phyloP scores from a whole-genome alignment of 2,113 vertebrate genomes.

The Oenanthe melanoleuca region DNA sequence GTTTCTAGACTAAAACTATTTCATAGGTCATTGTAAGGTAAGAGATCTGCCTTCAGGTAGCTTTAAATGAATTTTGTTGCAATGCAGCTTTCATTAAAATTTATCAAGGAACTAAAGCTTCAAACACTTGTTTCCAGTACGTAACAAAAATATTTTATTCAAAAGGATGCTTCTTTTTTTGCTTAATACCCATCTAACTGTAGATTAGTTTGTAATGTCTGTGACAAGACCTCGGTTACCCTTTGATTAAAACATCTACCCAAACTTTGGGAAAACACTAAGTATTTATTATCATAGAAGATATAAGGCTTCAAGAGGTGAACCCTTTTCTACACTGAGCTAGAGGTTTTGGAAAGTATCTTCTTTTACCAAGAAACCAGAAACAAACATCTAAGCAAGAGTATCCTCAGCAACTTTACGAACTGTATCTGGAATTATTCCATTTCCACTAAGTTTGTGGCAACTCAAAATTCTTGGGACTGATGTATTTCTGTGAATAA shows the following conservation, averaged over 20 bases:
- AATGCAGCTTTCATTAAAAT: neutral
- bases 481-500: neutral
- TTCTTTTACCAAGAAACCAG: neutral
- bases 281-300: neutral
- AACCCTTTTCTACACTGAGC: neutral
- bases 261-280: neutral
- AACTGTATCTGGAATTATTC: neutral
- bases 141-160: neutral
- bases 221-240: too few species aligned
- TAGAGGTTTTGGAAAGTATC: neutral
- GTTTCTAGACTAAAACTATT: neutral
- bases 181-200: neutral
- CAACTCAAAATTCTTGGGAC: neutral
- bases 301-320: neutral
- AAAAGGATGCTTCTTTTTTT: neutral
- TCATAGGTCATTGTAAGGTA: neutral
- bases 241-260: neutral
- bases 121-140: neutral
- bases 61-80: neutral
- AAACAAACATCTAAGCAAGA: neutral
- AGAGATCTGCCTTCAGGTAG: neutral
- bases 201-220: neutral
- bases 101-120: neutral
- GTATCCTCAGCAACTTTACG: neutral
- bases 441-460: neutral